These are phyloP conservation scores for Nasua narica DNA, from an alignment of 2,797 vertebrate species.

Conservation along the genomic window DNA sequence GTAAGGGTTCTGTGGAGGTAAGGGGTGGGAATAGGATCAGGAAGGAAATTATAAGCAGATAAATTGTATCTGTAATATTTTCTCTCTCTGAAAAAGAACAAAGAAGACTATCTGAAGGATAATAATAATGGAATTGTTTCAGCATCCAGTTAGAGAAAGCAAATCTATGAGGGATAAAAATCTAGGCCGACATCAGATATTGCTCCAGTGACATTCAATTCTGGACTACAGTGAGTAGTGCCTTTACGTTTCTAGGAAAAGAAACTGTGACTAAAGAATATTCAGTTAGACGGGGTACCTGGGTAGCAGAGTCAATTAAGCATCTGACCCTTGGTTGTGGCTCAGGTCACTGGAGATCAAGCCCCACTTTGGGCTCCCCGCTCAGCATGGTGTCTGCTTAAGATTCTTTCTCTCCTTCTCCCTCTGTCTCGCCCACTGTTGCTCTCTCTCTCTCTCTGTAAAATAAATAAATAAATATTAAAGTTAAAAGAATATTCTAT, in stretches of 20 bases:
- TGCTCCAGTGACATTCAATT: background rate
- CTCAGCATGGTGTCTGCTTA: background rate
- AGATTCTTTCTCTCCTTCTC: background rate
- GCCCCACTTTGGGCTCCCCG: background rate
- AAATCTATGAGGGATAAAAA: background rate
- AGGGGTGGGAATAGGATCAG: background rate
- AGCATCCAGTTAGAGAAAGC: background rate
- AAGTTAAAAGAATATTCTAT: background rate
- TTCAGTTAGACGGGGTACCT: background rate
- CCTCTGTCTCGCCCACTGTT: background rate
- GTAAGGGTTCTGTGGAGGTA: background rate
- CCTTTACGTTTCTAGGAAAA: background rate
- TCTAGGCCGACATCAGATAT: background rate
- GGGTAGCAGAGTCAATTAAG: background rate
- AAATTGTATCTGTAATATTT: background rate
- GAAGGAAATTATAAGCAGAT: background rate
- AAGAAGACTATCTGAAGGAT: background rate
- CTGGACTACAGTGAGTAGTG: background rate
- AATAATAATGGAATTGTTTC: background rate
- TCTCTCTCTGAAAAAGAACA: background rate
- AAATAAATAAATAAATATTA: background rate
- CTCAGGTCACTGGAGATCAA: background rate
- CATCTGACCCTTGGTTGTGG: background rate
- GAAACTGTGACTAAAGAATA: background rate
- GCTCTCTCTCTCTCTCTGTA: background rate